phyloP scores from a whole-genome alignment of 2,113 vertebrate species.

The Cichladusa arquata region DNA sequence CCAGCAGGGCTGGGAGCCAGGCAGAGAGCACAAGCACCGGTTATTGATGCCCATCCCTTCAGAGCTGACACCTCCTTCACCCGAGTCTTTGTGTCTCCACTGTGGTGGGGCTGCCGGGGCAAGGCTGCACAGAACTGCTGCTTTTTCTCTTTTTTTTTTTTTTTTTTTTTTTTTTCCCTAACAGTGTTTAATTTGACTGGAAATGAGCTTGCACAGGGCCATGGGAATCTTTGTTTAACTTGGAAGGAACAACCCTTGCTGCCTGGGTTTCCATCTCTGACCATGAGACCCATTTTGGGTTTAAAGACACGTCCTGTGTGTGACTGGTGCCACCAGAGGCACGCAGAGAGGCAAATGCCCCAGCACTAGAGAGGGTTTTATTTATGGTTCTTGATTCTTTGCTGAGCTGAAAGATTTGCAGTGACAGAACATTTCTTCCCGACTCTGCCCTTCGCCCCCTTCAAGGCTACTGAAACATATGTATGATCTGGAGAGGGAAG shows the following conservation, averaged over 20 bases:
- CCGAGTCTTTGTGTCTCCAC: background rate
- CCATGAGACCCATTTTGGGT: background rate
- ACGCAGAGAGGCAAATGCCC: background rate
- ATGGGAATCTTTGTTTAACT: background rate
- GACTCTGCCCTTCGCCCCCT: background rate
- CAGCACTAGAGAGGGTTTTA: background rate
- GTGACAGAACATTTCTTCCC: background rate
- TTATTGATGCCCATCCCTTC: conserved; percentile 1
- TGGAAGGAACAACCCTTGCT: background rate
- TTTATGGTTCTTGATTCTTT: background rate
- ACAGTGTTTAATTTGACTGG: background rate
- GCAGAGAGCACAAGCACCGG: background rate
- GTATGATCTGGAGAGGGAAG: background rate
- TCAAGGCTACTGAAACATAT: background rate
- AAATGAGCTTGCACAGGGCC: background rate
- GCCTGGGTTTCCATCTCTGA: background rate
- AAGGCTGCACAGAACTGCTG: background rate
- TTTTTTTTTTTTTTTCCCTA: too few relatives aligned
- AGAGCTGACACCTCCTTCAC: background rate
- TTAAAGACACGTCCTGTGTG: accelerated
- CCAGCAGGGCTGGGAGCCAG: conserved; percentile 25
- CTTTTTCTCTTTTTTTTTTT: background rate
- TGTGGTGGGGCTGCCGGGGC: background rate
- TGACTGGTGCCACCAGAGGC: background rate
- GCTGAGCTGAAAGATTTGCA: conserved; percentile 40